Conservation (phyloP, 92 coral and sea anemone genomes). For the Phenganax subtilis region DNA sequence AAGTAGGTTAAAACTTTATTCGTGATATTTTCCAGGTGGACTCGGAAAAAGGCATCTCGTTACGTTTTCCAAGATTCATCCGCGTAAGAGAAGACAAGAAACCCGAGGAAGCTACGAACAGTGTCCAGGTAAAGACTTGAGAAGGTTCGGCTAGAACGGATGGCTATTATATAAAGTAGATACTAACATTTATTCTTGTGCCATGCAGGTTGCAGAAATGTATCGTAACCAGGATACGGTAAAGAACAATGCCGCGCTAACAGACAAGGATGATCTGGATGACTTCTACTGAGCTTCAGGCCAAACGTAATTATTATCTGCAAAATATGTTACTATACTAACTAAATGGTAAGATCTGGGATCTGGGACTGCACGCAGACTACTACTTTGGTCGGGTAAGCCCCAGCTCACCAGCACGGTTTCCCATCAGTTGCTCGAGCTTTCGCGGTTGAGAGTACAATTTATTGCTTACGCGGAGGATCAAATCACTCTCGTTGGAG, state of each 20-base stretch:
- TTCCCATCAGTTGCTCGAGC: no score
- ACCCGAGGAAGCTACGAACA: conserved; percentile 89
- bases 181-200: not conserved
- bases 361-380: no score
- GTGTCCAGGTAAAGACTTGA: conserved; percentile 61
- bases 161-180: not conserved
- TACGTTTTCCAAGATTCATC: conserved; percentile 93
- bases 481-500: no score
- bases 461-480: no score
- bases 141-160: no score
- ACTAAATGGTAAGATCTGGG: no score
- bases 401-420: no score
- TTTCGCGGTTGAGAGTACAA: no score
- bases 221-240: conserved; percentile 93
- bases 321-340: not conserved
- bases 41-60: conserved; percentile 86
- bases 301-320: not conserved
- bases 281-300: conserved; percentile 64
- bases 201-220: conserved; percentile 85
- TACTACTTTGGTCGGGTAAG: no score
- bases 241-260: conserved; percentile 68
- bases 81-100: conserved; percentile 94
- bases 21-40: conserved; percentile 60
- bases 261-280: conserved; percentile 57
- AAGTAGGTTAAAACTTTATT: not conserved